Percentiles rank a stretch among this genome's conserved stretches.
These are phyloP conservation scores for Tokudaia muenninki DNA, from an alignment of 2,797 vertebrate species.

Conservation along the genomic window DNA sequence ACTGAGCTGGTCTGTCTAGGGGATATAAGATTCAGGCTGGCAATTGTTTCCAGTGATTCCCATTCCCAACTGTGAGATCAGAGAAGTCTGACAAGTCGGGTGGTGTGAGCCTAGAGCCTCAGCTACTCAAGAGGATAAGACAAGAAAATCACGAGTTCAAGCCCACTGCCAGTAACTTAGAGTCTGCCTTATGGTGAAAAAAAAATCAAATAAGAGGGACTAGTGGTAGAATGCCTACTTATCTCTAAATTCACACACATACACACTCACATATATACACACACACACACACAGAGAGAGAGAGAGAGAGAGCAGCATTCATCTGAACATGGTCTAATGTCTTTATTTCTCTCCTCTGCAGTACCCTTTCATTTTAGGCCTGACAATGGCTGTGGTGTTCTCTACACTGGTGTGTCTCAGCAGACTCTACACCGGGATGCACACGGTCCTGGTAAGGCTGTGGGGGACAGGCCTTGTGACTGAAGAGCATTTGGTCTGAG, in stretches of 20 bases:
- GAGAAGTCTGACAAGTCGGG: background rate
- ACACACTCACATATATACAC: background rate
- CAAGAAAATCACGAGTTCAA: background rate
- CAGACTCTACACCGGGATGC: constrained; percentile 98
- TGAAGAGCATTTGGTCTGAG: accelerated
- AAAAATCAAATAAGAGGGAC: background rate
- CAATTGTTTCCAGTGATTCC: background rate
- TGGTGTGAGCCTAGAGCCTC: background rate
- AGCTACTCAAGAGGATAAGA: background rate
- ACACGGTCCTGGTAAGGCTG: constrained; percentile 96
- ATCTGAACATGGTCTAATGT: background rate
- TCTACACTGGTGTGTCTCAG: constrained; percentile 96
- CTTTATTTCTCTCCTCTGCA: constrained; percentile 77
- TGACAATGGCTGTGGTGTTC: constrained; percentile 90
- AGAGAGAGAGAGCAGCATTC: background rate
- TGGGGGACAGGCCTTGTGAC: accelerated
- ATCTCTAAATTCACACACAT: background rate
- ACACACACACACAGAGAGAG: background rate
- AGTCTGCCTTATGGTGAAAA: background rate
- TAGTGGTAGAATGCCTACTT: background rate
- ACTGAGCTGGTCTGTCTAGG: background rate
- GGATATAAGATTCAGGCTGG: background rate
- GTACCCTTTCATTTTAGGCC: constrained; percentile 93
- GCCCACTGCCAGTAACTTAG: background rate
- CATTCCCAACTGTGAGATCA: background rate